These are phyloP conservation scores for Theocolax elegans DNA, from an alignment of 1,140 invertebrate genomes.

Conservation along the genomic window DNA sequence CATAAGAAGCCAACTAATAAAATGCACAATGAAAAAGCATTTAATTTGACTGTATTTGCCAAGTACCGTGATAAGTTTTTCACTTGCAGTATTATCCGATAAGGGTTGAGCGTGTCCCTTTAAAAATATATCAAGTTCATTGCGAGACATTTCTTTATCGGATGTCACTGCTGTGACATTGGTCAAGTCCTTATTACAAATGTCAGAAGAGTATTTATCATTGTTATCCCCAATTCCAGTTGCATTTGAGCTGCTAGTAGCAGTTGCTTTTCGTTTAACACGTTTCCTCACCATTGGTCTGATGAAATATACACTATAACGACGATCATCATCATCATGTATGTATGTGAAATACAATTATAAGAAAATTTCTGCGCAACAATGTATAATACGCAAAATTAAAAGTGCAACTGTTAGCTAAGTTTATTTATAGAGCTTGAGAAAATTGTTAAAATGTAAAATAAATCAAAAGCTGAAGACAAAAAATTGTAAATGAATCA, in stretches of 20 bases:
- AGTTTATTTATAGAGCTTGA: constrained; percentile 11
- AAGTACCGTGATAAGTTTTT: constrained; percentile 52
- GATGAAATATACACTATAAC: constrained; percentile 34
- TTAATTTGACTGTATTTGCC: constrained; percentile 8
- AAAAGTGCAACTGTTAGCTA: not conserved
- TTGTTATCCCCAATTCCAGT: constrained; percentile 42
- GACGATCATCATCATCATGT: constrained; percentile 9
- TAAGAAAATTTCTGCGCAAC: not conserved
- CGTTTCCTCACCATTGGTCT: constrained; percentile 48
- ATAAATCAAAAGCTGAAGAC: constrained; percentile 14
- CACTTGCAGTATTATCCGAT: constrained; percentile 45
- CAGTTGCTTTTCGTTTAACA: constrained; percentile 48
- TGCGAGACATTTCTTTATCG: constrained; percentile 46
- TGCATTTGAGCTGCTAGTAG: constrained; percentile 39
- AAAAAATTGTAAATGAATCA: constrained; percentile 13
- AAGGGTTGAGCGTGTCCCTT: constrained; percentile 49
- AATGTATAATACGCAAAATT: not conserved
- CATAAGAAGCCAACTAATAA: constrained; percentile 19
- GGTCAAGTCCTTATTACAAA: constrained; percentile 37
- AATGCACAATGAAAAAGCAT: constrained; percentile 16
- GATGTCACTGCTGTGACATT: constrained; percentile 40
- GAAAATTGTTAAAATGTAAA: not conserved
- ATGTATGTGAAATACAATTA: not conserved
- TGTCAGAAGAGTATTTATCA: constrained; percentile 40
- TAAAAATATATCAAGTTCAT: constrained; percentile 51